Evolutionary conservation across 2,888 invertebrate genomes (phyloP).

Genomic region (Heterodera filipjevi): DNA sequence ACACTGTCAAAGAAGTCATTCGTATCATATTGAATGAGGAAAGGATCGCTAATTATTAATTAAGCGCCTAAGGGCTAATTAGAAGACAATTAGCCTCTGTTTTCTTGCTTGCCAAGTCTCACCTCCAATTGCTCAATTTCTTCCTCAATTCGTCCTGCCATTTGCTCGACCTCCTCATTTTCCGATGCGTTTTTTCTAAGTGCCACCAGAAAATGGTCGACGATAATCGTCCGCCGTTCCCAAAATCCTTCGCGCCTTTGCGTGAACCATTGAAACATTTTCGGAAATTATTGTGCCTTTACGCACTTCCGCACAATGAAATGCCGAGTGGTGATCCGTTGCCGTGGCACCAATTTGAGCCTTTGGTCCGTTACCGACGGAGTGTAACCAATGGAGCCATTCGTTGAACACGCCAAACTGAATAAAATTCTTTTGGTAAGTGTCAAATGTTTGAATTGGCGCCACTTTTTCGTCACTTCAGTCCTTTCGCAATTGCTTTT

Average conservation of each 20-base stretch:
- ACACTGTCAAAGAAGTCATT: background rate
- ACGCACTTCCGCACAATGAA: background rate
- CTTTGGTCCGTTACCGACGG: background rate
- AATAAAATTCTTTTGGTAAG: background rate
- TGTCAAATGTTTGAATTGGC: background rate
- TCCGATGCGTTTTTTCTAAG: background rate
- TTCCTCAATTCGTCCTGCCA: background rate
- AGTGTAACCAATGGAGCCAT: slow-evolving; percentile 3
- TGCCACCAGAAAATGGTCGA: slow-evolving; percentile 2
- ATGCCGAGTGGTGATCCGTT: background rate
- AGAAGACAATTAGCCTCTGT: no score
- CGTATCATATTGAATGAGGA: no score
- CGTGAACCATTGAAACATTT: slow-evolving; percentile 3
- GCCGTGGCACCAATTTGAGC: background rate
- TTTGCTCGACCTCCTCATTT: background rate
- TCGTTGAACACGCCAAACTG: slow-evolving; percentile 5
- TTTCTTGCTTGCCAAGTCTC: background rate
- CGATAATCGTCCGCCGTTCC: background rate
- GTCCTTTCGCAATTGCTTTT: no score
- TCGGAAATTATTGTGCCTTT: background rate
- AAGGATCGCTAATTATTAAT: no score
- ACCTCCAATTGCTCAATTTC: background rate
- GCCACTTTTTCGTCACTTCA: background rate
- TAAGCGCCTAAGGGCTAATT: no score
- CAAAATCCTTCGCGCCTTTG: slow-evolving; percentile 5